These are phyloP conservation scores for Trichomalopsis sarcophagae DNA, from an alignment of 1,140 invertebrate genomes.

Conservation along the genomic window DNA sequence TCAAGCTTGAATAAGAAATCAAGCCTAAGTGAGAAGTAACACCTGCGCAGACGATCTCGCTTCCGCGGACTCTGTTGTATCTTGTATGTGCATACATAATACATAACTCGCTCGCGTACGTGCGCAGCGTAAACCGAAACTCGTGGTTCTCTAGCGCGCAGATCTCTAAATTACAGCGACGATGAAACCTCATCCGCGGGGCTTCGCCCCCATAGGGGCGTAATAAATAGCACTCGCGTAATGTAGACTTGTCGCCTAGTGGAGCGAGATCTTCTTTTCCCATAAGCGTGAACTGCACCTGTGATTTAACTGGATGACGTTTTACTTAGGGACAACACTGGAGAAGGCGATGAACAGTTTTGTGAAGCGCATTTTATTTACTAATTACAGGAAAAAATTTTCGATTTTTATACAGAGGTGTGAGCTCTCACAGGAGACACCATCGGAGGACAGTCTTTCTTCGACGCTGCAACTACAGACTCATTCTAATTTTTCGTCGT, in stretches of 20 bases:
- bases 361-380: too few species aligned
- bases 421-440: too few species aligned
- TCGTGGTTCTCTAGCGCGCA: background rate
- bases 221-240: slow-evolving; percentile 37
- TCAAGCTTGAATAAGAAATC: slow-evolving; percentile 12
- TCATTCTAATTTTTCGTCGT: background rate
- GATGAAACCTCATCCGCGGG: slow-evolving; percentile 17
- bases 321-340: too few species aligned
- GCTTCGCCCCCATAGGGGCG: background rate
- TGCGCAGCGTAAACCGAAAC: slow-evolving; percentile 14
- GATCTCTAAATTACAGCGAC: slow-evolving; percentile 35
- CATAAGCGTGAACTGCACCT: background rate
- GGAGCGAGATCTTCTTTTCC: background rate
- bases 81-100: background rate
- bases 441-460: background rate
- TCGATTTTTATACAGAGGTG: background rate
- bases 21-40: slow-evolving; percentile 19
- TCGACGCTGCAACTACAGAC: background rate
- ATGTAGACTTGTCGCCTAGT: background rate
- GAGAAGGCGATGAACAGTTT: too few species aligned
- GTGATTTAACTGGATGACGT: background rate
- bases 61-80: background rate
- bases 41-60: background rate
- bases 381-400: background rate
- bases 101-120: background rate